Percentiles rank a stretch among this genome's conserved stretches.
Conservation (phyloP, 2,888 invertebrate species). For the Unio delphinus region DNA sequence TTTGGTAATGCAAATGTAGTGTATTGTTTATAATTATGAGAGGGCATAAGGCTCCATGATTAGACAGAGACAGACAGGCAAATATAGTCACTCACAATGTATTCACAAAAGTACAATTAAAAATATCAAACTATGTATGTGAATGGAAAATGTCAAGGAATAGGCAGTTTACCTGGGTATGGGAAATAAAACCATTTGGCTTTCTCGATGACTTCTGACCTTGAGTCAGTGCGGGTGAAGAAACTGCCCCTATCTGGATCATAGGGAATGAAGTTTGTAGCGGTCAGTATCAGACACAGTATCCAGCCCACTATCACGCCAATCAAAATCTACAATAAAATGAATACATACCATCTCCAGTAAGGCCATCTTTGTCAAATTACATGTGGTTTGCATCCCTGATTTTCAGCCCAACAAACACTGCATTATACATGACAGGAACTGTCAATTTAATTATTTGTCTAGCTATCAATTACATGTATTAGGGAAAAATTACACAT, state of each 20-base stretch:
- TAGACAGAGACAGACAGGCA: no score
- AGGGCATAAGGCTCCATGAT: no score
- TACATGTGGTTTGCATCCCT: no score
- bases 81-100: no score
- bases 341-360: neutral
- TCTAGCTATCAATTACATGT: neutral
- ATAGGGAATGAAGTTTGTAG: constrained; percentile 69
- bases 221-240: constrained; percentile 60
- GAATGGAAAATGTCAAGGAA: no score
- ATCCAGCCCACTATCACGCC: constrained; percentile 52
- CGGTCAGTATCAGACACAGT: constrained; percentile 51
- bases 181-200: constrained; percentile 62
- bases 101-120: neutral
- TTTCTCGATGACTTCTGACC: constrained; percentile 40
- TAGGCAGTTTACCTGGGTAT: constrained; percentile 75
- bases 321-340: constrained; percentile 47
- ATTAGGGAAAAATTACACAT: no score
- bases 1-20: no score
- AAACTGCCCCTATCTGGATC: constrained; percentile 58
- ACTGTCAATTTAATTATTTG: neutral
- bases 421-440: no score
- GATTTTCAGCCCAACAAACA: no score
- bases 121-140: no score
- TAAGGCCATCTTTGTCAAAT: no score
- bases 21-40: no score